Evolutionary conservation across 2,797 vertebrate species (phyloP).

Genomic region (Melanotaenia trifasciata): DNA sequence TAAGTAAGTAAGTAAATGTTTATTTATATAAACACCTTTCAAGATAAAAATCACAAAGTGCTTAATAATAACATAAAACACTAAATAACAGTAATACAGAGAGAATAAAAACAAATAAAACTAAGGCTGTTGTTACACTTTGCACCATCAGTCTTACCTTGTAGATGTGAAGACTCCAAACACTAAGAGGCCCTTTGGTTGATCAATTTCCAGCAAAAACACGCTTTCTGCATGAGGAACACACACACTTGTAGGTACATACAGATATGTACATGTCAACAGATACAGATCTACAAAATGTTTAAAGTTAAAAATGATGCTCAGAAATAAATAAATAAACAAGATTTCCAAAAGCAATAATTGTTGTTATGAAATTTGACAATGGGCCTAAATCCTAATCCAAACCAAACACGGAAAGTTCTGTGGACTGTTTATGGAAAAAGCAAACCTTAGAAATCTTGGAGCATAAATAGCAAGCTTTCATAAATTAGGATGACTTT

Average conservation of each 20-base stretch:
- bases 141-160: constrained; percentile 84
- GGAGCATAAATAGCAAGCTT: constrained; percentile 24
- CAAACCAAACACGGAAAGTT: constrained; percentile 53
- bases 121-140: constrained; percentile 42
- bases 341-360: constrained; percentile 46
- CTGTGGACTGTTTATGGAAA: constrained; percentile 45
- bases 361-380: constrained; percentile 41
- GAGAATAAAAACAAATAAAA: too few relatives aligned
- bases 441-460: constrained; percentile 40
- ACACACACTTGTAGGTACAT: constrained; percentile 12
- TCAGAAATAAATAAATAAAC: constrained; percentile 13
- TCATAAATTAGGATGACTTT: constrained; percentile 18
- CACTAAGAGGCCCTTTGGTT: constrained; percentile 91
- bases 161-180: constrained; percentile 98
- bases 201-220: constrained; percentile 95
- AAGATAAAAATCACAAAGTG: too few relatives aligned
- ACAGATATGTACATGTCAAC: background rate
- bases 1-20: too few relatives aligned
- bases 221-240: constrained; percentile 89
- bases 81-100: too few relatives aligned
- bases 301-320: constrained; percentile 21
- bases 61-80: too few relatives aligned
- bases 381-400: constrained; percentile 31
- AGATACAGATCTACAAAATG: constrained; percentile 8
- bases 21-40: too few relatives aligned